Evolutionary conservation across 2,888 invertebrate species (phyloP).

Genomic region (Drosophila colorata): DNA sequence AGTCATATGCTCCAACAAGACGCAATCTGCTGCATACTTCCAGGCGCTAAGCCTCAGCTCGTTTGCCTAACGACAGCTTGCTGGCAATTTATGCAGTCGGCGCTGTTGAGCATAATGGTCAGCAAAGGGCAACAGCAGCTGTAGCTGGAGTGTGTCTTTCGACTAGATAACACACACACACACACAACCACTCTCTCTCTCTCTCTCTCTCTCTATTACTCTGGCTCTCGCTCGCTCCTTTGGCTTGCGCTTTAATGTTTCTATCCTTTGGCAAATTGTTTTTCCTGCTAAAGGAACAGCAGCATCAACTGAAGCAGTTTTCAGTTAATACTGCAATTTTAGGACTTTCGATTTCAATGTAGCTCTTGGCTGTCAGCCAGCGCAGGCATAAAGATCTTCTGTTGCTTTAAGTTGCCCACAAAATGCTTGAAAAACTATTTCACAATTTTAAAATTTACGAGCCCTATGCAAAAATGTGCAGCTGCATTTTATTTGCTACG

Average conservation of each 20-base stretch:
- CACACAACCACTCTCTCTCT: neutral
- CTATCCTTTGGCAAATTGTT: slow-evolving; percentile 56
- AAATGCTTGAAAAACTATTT: slow-evolving; percentile 9
- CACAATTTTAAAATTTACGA: slow-evolving; percentile 35
- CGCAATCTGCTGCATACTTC: slow-evolving; percentile 54
- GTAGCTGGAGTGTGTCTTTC: slow-evolving; percentile 4
- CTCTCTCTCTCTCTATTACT: neutral
- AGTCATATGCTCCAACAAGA: slow-evolving; percentile 70
- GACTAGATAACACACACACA: slow-evolving; percentile 11
- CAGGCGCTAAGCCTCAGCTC: slow-evolving; percentile 48
- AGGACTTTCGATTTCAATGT: slow-evolving; percentile 49
- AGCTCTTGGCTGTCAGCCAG: slow-evolving; percentile 34
- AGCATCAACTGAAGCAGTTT: slow-evolving; percentile 31
- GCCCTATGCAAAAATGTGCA: slow-evolving; percentile 10
- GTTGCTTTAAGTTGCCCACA: slow-evolving; percentile 23
- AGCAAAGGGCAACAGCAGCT: slow-evolving; percentile 21
- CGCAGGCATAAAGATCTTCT: neutral
- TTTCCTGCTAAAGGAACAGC: too few relatives aligned
- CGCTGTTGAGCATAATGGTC: slow-evolving; percentile 52
- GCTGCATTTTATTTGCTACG: slow-evolving; percentile 26
- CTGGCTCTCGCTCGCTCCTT: neutral
- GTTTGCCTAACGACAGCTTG: slow-evolving; percentile 48
- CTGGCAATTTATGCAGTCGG: slow-evolving; percentile 58
- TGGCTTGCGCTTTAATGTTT: slow-evolving; percentile 49
- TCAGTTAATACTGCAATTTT: slow-evolving; percentile 56